Percentiles rank a stretch among this genome's conserved stretches.
Conservation (phyloP, 1,140 invertebrate genomes). For the Scylla paramamosain region DNA sequence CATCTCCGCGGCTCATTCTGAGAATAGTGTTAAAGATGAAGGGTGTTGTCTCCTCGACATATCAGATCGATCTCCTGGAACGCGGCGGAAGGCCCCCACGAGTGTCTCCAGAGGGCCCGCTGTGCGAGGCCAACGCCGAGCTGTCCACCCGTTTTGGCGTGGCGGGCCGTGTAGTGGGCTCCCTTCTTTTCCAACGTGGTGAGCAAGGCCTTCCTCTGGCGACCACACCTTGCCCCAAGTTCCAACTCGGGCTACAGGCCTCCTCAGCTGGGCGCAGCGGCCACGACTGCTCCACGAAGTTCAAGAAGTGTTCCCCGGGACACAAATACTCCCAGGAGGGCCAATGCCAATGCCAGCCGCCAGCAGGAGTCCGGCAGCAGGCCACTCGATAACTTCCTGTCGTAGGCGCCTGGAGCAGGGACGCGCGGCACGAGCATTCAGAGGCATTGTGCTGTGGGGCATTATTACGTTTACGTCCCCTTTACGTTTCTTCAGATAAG, state of each 20-base stretch:
- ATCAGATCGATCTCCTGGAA: slow-evolving; percentile 73
- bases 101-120: slow-evolving; percentile 68
- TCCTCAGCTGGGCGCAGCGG: slow-evolving; percentile 59
- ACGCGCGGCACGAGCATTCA: background rate
- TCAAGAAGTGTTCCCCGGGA: slow-evolving; percentile 45
- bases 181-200: slow-evolving; percentile 73
- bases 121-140: slow-evolving; percentile 72
- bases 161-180: slow-evolving; percentile 70
- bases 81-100: slow-evolving; percentile 42
- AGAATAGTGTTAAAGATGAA: too few relatives aligned
- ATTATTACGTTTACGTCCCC: too few relatives aligned
- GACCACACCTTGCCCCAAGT: slow-evolving; percentile 60
- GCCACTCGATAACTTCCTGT: background rate
- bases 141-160: slow-evolving; percentile 57
- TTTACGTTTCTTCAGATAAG: too few relatives aligned
- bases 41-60: background rate
- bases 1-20: too few relatives aligned
- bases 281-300: slow-evolving; percentile 41
- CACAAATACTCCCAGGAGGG: slow-evolving; percentile 21
- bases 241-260: slow-evolving; percentile 63
- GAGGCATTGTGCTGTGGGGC: background rate
- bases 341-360: background rate
- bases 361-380: background rate
- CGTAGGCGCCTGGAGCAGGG: background rate
- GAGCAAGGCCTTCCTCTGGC: slow-evolving; percentile 72